Base-by-base conservation (phyloP, 2,113 vertebrate species). In the western clawed frog (Xenopus tropicalis) region DNA sequence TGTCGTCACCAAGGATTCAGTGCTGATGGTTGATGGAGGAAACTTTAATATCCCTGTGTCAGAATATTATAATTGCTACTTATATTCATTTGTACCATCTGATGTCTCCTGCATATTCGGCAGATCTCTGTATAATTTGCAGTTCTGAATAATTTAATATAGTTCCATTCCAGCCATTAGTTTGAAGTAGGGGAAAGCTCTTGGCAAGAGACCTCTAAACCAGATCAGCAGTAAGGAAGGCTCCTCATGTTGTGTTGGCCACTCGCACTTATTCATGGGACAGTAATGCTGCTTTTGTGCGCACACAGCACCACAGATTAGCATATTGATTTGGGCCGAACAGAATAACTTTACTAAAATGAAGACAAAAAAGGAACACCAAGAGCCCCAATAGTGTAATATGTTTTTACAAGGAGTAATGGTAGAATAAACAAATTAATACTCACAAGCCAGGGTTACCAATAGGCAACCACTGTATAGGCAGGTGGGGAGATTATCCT, bases 101-200 rank as follows among this genome's bases (percentile, higher is more conserved):
- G 64, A 67, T 74, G 51, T 46, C 52, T 66, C 29, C 29, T 73
- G 64, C 43, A 37, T 24, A 61, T 21, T 74, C 42, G 51, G 64
- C 72, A 21, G 72, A 23, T 51, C 54, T 51, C 4, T 29, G n/a
- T 37, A 74, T 25, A 68, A 61, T 23, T 59, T 67, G 62, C 71
- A 46, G 62, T 14, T 14, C 52, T 73, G 23, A 67, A 67, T 74
- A 67, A 74, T 74, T 74, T 67, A 68, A 74, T 61, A 42, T 48
- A 61, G 37, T 44, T 24, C 37, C 21, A 14, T 57, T 19, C 14
- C 20, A 24, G 29, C 11, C 21, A 3, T 22, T n/a, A 19, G 59
- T 19, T 16, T 20, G 1, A 24, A 64, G 6, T 21, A 25, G 22
- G 43, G 43, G 14, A 14, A 9, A 4, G 29, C 6, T 20, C 11